A percentile compares a stretch with the other conserved stretches of the same genome.
These are phyloP conservation scores for Cryptocephalus primarius DNA, from an alignment of 2,888 invertebrate species.

Conservation along the genomic window DNA sequence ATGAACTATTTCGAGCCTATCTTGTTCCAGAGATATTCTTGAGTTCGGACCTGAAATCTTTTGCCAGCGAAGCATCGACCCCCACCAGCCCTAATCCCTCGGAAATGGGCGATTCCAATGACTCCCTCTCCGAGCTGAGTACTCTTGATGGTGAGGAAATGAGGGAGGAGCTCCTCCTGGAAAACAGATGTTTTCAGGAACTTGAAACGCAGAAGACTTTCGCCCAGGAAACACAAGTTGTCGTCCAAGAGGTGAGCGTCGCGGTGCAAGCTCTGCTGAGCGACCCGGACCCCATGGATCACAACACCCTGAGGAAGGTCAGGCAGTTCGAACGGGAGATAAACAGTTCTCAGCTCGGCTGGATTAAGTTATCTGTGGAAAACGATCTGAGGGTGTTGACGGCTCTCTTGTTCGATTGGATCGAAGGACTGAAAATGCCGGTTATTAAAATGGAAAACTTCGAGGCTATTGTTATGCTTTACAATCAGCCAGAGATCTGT, in stretches of 20 bases:
- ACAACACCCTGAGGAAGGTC: slow-evolving; percentile 42
- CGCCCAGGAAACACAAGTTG: slow-evolving; percentile 21
- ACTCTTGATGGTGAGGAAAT: slow-evolving; percentile 39
- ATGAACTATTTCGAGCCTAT: background rate
- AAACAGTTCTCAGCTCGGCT: slow-evolving; percentile 55
- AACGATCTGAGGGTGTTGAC: slow-evolving; percentile 50
- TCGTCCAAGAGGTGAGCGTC: slow-evolving; percentile 21
- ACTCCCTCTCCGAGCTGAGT: slow-evolving; percentile 26
- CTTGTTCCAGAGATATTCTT: slow-evolving; percentile 18
- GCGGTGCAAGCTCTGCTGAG: slow-evolving; percentile 45
- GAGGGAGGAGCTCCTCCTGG: slow-evolving; percentile 36
- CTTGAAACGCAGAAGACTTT: slow-evolving; percentile 38
- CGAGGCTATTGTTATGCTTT: slow-evolving; percentile 51
- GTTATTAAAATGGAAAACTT: slow-evolving; percentile 56
- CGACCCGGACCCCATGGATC: slow-evolving; percentile 47
- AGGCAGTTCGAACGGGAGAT: slow-evolving; percentile 49
- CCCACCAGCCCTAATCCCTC: slow-evolving; percentile 29
- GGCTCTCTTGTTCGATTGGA: slow-evolving; percentile 62
- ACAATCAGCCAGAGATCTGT: slow-evolving; percentile 50
- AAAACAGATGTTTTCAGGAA: slow-evolving; percentile 45
- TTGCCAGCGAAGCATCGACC: slow-evolving; percentile 20
- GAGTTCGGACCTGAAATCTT: slow-evolving; percentile 20
- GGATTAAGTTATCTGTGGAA: slow-evolving; percentile 54
- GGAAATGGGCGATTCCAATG: slow-evolving; percentile 25
- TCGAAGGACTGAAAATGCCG: slow-evolving; percentile 61